Base-by-base conservation (phyloP, 2,888 invertebrate genomes). In the Drosophila rubida region DNA sequence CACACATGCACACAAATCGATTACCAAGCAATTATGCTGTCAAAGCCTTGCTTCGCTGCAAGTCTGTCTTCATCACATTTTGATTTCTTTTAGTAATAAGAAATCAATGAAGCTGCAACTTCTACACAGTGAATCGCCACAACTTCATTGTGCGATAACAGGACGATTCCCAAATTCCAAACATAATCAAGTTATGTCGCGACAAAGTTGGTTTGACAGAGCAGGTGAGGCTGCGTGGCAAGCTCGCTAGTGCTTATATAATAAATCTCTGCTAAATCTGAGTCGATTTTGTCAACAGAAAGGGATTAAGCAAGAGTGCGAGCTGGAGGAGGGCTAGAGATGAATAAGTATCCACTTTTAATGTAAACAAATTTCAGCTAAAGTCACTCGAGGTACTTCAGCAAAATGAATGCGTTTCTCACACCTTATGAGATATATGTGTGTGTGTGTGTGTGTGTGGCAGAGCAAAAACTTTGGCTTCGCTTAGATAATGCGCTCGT, bases 351-450 rank as follows among this genome's bases (percentile, higher is more conserved):
- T 37, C 32, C 11, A 23, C 58, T 54, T 55, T 51, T 27, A 70
- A 60, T 54, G 65, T 27, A 54, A 55, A 64, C 64, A 69, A 59
- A 60, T 46, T 65, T 50, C 19, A 60, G 25, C n/a, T 45, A n/a
- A 46, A 46, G 30, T 44, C 37, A 46, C 58, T 64, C 41, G 32
- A 59, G 55, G 61, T 58, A 45, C 74, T 78, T 68, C 19, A 50
- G 68, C 44, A 59, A 73, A 77, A 74, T 74, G 62, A 73, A 77
- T 78, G 73, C 55, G 51, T 53, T 72, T 57, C 73, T 48, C 58
- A 25, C 62, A 59, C 61, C 62, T 77, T 51, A 16, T 65, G 45
- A 69, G 41, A 50, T 35, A 69, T 35, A 37, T 30, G 27, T 19
- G 3, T 19, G 19, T 19, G 19, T 19, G 3, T 19, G 19, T 19